Base-by-base conservation (phyloP, 2,888 invertebrate genomes). In the Zaprionus lineosus region DNA sequence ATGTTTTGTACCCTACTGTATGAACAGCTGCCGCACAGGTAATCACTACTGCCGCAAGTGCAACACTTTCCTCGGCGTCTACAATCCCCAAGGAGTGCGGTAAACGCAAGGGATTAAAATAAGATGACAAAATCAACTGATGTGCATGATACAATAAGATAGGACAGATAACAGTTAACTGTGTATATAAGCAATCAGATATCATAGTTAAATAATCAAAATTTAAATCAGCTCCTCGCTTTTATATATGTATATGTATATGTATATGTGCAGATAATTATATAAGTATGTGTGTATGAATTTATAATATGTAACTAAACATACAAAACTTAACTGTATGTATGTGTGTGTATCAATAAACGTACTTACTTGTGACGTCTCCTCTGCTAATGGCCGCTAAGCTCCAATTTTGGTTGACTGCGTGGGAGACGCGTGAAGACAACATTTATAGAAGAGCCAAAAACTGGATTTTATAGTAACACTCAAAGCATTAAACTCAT, bases 21-120 rank as follows among this genome's bases (percentile, higher is more conserved):
- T 89, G 89, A 86, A 85, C 29, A 89, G 89, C 62, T 89, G 88
- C 55, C 89, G 88, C 64, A 89, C 89, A 8, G 88, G 89, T 7
- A 89, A 88, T 46, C 88, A 89, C 55, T 89, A 89, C 39, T 89
- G 88, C 59, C 70, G 86, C 46, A 87, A 88, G 52, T 89, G 88
- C 66, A 89, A 88, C 76, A 84, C 87, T 12, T 89, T 89, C 43
- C 61, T 89, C 14, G 88, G 88, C 12, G 74, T 86, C 50, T 89
- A 86, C 64, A 72, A 77, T 74, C 82, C 88, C 5, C 66, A 67
- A 8, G 63, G 73, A 9, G 40, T 46, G 12, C 66, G 61, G 8
- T 74, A 43, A 71, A 71, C 37, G 33, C 19, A 33, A n/a, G 11
- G 12, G 29, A 24, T 19, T 5, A 9, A 11, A 19, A 31, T 9